These are phyloP conservation scores for Ophion obscuratus DNA, from an alignment of 2,888 invertebrate species.

Conservation along the genomic window DNA sequence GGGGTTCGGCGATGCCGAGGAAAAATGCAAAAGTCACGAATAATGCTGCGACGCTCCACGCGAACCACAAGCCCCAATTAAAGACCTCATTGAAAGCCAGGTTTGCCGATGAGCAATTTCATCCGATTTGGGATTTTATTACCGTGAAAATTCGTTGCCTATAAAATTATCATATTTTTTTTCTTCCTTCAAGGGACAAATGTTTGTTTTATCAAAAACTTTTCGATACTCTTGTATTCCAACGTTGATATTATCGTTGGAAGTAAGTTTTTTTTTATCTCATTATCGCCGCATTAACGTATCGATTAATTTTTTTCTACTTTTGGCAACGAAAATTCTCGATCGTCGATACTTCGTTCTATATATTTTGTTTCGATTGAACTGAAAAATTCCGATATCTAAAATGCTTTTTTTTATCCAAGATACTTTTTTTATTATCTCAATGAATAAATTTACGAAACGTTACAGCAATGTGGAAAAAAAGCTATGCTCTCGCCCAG, in stretches of 20 bases:
- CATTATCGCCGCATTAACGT: background rate
- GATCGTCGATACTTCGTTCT: background rate
- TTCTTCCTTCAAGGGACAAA: background rate
- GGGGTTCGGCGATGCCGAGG: constrained; percentile 77
- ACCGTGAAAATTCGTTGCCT: constrained; percentile 5
- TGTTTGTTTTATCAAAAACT: background rate
- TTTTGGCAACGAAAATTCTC: background rate
- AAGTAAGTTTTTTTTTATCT: background rate
- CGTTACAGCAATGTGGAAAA: no score
- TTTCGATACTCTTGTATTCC: background rate
- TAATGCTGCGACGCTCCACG: constrained; percentile 77
- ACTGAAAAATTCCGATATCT: no score
- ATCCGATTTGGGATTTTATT: background rate
- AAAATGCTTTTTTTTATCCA: no score
- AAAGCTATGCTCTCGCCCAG: background rate
- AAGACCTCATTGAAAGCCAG: constrained; percentile 79
- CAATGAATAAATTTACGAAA: no score
- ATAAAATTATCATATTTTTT: background rate
- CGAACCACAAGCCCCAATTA: constrained; percentile 79
- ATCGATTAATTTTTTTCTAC: background rate
- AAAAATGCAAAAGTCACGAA: constrained; percentile 77
- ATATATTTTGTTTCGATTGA: background rate
- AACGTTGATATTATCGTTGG: background rate
- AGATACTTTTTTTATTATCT: no score
- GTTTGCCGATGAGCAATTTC: constrained; percentile 67